phyloP scores from a whole-genome alignment of 1,140 invertebrate genomes.

The Odontomachus brunneus region DNA sequence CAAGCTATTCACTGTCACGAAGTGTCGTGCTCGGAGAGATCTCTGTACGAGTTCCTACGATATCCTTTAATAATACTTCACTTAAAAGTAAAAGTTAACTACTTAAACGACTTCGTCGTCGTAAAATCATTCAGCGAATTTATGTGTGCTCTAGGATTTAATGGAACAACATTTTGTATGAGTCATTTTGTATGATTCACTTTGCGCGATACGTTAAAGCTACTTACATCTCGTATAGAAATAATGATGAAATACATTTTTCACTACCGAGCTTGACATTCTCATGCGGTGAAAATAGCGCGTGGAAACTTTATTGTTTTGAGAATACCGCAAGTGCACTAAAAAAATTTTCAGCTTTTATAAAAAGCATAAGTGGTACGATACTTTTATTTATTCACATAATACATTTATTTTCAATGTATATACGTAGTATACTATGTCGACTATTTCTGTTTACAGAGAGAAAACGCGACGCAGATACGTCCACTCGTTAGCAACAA shows the following conservation, averaged over 20 bases:
- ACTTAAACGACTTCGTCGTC: too few relatives aligned
- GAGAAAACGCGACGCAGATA: background rate
- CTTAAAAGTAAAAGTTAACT: too few relatives aligned
- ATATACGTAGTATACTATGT: conserved; percentile 9
- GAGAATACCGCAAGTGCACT: background rate
- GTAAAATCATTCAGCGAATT: too few relatives aligned
- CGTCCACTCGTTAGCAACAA: conserved; percentile 15
- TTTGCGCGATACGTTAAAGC: background rate
- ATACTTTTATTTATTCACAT: conserved; percentile 65
- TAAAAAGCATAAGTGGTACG: conserved; percentile 36
- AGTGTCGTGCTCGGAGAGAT: too few relatives aligned
- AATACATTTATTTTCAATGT: conserved; percentile 61
- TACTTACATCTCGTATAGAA: background rate
- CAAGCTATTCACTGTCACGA: too few relatives aligned
- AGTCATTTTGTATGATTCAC: too few relatives aligned
- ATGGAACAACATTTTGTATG: background rate
- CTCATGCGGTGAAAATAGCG: too few relatives aligned
- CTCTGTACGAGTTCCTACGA: too few relatives aligned
- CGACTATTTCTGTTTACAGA: conserved; percentile 35
- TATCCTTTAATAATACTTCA: too few relatives aligned
- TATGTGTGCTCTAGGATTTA: too few relatives aligned
- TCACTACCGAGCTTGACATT: too few relatives aligned
- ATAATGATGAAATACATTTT: too few relatives aligned
- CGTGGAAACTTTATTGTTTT: background rate
- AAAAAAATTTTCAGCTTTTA: conserved; percentile 13